These are phyloP conservation scores for Tachysurus vachellii DNA, from an alignment of 2,113 vertebrate genomes.

Conservation along the genomic window DNA sequence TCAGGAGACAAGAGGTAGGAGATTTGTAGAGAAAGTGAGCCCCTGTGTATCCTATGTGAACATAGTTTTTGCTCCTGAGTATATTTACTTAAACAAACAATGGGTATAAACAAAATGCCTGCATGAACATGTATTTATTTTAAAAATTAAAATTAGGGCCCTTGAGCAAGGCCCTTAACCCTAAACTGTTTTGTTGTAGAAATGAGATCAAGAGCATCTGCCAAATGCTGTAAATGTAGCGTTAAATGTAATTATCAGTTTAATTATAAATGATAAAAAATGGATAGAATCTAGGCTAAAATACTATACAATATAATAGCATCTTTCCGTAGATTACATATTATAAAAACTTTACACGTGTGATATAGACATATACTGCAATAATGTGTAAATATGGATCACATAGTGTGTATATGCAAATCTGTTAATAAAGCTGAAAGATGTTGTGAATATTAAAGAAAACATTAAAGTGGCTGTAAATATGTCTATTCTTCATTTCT, in stretches of 20 bases:
- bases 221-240: too few relatives aligned
- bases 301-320: too few relatives aligned
- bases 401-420: not conserved
- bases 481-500: not conserved
- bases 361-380: not conserved
- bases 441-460: not conserved
- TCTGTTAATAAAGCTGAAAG: not conserved
- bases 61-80: not conserved
- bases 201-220: too few relatives aligned
- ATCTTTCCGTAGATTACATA: too few relatives aligned
- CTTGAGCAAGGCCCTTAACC: too few relatives aligned
- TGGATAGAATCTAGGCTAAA: not conserved
- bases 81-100: not conserved
- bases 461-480: not conserved
- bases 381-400: not conserved
- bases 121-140: not conserved
- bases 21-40: not conserved
- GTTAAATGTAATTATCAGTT: too few relatives aligned
- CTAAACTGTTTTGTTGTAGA: too few relatives aligned
- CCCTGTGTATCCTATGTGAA: not conserved
- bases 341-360: not conserved
- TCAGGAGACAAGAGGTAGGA: not conserved
- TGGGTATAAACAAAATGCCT: not conserved
- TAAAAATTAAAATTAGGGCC: not conserved
- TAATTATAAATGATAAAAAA: not conserved